Evolutionary conservation across 2,888 invertebrate species (phyloP).

Genomic region (Tipula lateralis): DNA sequence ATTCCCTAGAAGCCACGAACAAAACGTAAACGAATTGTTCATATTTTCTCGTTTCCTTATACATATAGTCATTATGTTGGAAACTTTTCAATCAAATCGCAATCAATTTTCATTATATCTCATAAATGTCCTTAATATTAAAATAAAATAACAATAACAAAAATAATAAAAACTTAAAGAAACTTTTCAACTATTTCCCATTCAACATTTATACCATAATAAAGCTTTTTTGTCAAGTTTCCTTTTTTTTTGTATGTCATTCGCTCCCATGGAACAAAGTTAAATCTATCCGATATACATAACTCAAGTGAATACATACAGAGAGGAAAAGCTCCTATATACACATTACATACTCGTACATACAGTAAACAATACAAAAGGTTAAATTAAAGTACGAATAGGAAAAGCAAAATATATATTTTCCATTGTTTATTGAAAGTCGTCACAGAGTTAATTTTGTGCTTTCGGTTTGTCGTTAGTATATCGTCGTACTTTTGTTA

Average conservation of each 20-base stretch:
- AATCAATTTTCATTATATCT: slow-evolving; percentile 15
- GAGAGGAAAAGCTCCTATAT: background rate
- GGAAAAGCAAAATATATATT: background rate
- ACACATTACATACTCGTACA: background rate
- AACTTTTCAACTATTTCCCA: background rate
- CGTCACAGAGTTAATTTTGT: background rate
- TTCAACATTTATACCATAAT: background rate
- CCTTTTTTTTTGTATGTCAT: background rate
- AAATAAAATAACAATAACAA: background rate
- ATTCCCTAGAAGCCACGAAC: background rate
- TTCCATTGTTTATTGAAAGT: background rate
- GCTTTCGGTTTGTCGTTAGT: background rate
- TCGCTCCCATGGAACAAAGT: background rate
- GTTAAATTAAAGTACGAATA: slow-evolving; percentile 13
- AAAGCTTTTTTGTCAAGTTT: background rate
- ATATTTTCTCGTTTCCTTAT: background rate
- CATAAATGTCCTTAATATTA: slow-evolving; percentile 1
- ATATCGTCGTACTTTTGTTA: background rate
- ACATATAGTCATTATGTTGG: background rate
- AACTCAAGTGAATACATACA: background rate
- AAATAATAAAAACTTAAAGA: background rate
- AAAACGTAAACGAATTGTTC: background rate
- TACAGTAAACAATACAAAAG: background rate
- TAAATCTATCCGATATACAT: background rate
- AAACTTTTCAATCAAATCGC: background rate